phyloP scores from a whole-genome alignment of 2,888 invertebrate species.

The Agrilus cyanescens region DNA sequence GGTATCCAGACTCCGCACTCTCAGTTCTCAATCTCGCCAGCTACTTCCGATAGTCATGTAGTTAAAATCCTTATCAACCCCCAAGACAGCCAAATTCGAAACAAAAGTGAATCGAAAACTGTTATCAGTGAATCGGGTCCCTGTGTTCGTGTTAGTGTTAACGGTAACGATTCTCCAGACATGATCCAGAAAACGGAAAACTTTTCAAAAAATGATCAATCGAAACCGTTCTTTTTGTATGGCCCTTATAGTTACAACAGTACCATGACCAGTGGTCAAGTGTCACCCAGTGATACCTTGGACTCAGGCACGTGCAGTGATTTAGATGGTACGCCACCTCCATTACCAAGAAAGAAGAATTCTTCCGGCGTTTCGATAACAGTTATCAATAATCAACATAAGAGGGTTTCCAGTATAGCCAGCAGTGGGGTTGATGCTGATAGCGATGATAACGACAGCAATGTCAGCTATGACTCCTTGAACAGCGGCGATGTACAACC shows the following conservation, averaged over 20 bases:
- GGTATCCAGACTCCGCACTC: constrained; percentile 3
- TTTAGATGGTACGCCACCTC: constrained; percentile 61
- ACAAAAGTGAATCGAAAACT: constrained; percentile 27
- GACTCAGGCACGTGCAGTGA: constrained; percentile 82
- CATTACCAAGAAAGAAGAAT: constrained; percentile 53
- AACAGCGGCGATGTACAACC: constrained; percentile 53
- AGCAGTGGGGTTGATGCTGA: constrained; percentile 54
- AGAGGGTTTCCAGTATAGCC: constrained; percentile 43
- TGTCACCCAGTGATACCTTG: constrained; percentile 70
- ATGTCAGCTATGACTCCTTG: constrained; percentile 71
- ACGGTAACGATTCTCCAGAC: constrained; percentile 27
- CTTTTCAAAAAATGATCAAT: constrained; percentile 18
- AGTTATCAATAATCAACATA: constrained; percentile 42
- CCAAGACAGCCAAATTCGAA: constrained; percentile 28
- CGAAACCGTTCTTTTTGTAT: constrained; percentile 43
- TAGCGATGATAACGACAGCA: constrained; percentile 59
- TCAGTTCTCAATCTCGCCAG: constrained; percentile 10
- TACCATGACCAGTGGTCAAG: constrained; percentile 69
- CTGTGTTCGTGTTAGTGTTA: constrained; percentile 49
- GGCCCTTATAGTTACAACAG: constrained; percentile 41
- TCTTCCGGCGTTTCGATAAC: constrained; percentile 41
- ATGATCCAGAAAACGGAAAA: constrained; percentile 38
- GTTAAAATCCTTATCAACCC: constrained; percentile 62
- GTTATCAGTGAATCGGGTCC: constrained; percentile 38
- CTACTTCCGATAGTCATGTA: constrained; percentile 38